Percentiles rank a stretch among this genome's conserved stretches.
phyloP scores from a whole-genome alignment of 2,113 vertebrate genomes.

The Chinchilla lanigera region DNA sequence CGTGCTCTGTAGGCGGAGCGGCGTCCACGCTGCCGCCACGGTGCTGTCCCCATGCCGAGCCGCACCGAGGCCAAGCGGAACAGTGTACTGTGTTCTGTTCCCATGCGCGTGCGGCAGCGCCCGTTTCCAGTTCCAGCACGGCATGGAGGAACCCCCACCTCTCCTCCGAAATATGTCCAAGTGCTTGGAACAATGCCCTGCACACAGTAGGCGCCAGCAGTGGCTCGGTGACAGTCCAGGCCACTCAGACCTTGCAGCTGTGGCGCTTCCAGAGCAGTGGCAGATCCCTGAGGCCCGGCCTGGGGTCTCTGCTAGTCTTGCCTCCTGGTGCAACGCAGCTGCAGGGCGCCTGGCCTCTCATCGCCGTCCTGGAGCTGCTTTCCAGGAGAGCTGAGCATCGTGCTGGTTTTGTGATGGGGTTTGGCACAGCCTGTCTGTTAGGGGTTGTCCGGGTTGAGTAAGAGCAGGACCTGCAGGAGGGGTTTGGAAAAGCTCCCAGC shows the following conservation, averaged over 20 bases:
- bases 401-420: not conserved
- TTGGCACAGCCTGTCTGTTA: not conserved
- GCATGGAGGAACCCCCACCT: not conserved
- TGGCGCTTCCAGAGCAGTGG: not conserved
- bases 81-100: not conserved
- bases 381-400: not conserved
- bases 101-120: fast-evolving
- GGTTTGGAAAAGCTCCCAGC: not conserved
- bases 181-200: not conserved
- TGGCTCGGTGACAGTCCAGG: not conserved
- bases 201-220: not conserved
- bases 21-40: not conserved
- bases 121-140: not conserved
- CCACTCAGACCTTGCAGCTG: too few relatives aligned
- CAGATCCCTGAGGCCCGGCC: not conserved
- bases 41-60: not conserved
- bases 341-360: not conserved
- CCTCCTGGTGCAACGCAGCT: not conserved
- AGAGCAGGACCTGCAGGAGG: not conserved
- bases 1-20: not conserved
- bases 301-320: not conserved
- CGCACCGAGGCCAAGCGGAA: fast-evolving
- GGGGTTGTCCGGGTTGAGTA: not conserved
- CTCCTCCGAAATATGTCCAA: not conserved
- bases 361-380: not conserved